These are phyloP conservation scores for Dromius quadrimaculatus DNA, from an alignment of 2,888 invertebrate species.

Conservation along the genomic window DNA sequence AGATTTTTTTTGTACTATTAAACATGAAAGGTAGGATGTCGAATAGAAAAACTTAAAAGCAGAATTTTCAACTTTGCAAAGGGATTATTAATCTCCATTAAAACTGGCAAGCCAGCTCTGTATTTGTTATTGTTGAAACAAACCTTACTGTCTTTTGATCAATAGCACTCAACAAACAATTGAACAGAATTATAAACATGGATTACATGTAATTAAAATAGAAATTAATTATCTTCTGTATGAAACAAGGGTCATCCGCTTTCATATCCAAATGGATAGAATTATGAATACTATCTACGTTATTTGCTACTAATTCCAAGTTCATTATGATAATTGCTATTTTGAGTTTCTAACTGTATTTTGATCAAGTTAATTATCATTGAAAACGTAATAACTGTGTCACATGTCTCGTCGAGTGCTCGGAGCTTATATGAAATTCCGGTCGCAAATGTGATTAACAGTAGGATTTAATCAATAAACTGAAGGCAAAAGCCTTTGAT, in stretches of 20 bases:
- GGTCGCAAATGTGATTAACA: conserved; percentile 28
- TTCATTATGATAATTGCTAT: conserved; percentile 28
- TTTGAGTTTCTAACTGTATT: conserved; percentile 34
- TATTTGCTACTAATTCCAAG: conserved; percentile 5
- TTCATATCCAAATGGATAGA: conserved; percentile 13
- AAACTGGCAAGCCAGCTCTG: conserved; percentile 15
- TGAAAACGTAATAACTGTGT: conserved; percentile 25
- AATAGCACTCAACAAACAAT: background rate
- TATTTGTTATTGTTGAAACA: conserved; percentile 30
- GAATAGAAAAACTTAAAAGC: too few species aligned
- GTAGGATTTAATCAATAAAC: conserved; percentile 36
- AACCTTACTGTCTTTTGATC: conserved; percentile 20
- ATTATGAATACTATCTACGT: conserved; percentile 17
- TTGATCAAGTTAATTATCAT: conserved; percentile 45
- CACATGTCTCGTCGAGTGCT: conserved; percentile 27
- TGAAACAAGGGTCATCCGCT: conserved; percentile 23
- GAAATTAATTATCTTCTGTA: conserved; percentile 31
- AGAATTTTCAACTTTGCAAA: too few species aligned
- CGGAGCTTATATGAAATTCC: conserved; percentile 36
- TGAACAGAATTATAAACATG: background rate
- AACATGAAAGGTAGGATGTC: too few species aligned
- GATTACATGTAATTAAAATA: conserved; percentile 24
- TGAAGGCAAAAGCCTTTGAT: conserved; percentile 22
- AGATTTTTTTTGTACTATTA: too few species aligned
- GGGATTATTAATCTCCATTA: background rate